phyloP scores from a whole-genome alignment of 1,140 invertebrate genomes.

The Sminthurinus signatus region DNA sequence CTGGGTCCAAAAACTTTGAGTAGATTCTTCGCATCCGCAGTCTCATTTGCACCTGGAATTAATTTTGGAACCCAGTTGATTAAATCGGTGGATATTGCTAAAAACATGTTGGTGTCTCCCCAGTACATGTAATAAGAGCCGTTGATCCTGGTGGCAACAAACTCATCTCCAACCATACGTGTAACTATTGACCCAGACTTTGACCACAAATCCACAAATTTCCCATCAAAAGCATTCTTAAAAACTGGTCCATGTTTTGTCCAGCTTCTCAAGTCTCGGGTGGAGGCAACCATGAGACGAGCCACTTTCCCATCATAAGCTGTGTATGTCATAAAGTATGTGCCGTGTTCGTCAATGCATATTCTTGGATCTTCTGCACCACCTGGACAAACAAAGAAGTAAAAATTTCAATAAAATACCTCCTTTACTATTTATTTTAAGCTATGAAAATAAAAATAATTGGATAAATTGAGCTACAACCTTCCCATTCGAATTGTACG shows the following conservation, averaged over 20 bases:
- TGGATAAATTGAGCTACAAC: too few relatives aligned
- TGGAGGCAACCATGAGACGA: conserved; percentile 27
- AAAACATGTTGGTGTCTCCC: conserved; percentile 27
- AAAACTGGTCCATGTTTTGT: conserved; percentile 35
- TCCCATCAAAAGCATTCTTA: conserved; percentile 7
- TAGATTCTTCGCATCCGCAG: too few relatives aligned
- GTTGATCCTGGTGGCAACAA: conserved; percentile 31
- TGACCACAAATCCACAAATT: conserved; percentile 26
- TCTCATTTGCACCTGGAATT: conserved; percentile 5
- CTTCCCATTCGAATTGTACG: conserved; percentile 31
- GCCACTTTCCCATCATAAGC: conserved; percentile 32
- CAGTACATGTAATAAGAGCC: conserved; percentile 37
- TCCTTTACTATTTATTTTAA: too few relatives aligned
- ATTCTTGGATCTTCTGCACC: conserved; percentile 37
- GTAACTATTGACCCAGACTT: conserved; percentile 35
- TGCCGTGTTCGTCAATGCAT: conserved; percentile 13
- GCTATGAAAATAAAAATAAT: too few relatives aligned
- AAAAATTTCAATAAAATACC: too few relatives aligned
- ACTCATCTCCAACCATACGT: background rate
- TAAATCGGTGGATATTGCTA: conserved; percentile 23
- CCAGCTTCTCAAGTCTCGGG: conserved; percentile 23
- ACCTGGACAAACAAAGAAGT: too few relatives aligned
- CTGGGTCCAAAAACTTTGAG: conserved; percentile 24
- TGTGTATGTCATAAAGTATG: conserved; percentile 35
- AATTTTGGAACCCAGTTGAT: conserved; percentile 27